Percentiles rank a stretch among this genome's conserved stretches.
These are phyloP conservation scores for Carassius auratus DNA, from an alignment of 2,113 vertebrate genomes.

Conservation along the genomic window DNA sequence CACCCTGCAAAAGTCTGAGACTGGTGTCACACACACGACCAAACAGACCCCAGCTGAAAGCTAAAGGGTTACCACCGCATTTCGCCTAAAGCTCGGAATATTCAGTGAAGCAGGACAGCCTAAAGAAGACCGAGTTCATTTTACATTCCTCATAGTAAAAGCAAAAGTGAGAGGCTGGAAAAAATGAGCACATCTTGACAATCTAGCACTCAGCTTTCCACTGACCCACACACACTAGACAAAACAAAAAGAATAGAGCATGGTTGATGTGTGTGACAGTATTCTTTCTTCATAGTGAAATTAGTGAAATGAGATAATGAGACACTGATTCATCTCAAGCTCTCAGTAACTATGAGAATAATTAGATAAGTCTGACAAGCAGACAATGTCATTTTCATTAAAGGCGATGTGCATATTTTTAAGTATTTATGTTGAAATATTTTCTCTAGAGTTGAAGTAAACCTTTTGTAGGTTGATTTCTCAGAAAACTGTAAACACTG, in stretches of 20 bases:
- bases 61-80: not conserved
- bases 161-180: not conserved
- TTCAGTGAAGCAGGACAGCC: conserved; percentile 1
- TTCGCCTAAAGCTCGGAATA: not conserved
- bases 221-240: not conserved
- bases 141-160: not conserved
- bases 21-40: conserved; percentile 11
- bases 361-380: not conserved
- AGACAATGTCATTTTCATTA: not conserved
- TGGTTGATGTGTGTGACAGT: not conserved
- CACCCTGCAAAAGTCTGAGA: conserved; percentile 21
- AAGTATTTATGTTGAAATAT: not conserved
- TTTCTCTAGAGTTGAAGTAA: not conserved
- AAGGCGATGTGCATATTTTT: not conserved
- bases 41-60: conserved; percentile 16
- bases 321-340: not conserved
- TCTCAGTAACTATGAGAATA: not conserved
- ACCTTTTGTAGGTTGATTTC: not conserved
- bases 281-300: not conserved
- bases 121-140: not conserved
- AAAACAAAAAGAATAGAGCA: not conserved
- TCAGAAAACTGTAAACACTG: not conserved
- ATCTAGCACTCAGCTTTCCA: not conserved
- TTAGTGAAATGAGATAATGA: not conserved
- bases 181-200: not conserved